Base-by-base conservation (phyloP, 2,797 vertebrate species). In the Crax fasciolata region DNA sequence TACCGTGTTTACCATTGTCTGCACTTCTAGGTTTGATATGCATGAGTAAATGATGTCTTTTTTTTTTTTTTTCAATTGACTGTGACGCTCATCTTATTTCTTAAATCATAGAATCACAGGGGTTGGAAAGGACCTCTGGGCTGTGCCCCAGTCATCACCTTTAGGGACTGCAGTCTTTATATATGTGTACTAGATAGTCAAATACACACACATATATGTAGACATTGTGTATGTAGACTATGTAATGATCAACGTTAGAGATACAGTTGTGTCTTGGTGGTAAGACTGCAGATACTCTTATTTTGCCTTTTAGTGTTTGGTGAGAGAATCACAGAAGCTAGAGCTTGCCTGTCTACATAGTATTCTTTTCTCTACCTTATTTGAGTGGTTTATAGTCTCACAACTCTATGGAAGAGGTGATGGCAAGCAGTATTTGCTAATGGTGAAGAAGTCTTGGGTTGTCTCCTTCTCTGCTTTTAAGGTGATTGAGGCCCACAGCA, bases 31-130 rank as follows among this genome's bases (percentile, higher is more conserved):
- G 55, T 66, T 92, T 70, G 74, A 30, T 84, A 66, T 55, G 48
- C 74, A 41, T 89, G 84, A 82, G 30, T 59, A 90, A 75, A 84
- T 88, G n/a, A 44, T 55, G 82, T 76, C 76, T 93, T 54, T 28
- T 89, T 89, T 95, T 91, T 93, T 71, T 23, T 89, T 91, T 93
- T 90, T 75, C 35, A 46, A 5, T 81, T 91, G 51, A 35, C 38
- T 72, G 0, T 41, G n/a, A 24, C 55, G 39, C 39, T 90, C 18
- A 4, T 88, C 81, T 94, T 83, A 39, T 75, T 91, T 93, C 71
- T 88, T 72, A 80, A 81, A 35, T 35, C 35, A 35, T 35, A 8
- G 35, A 35, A 35, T 35, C 35, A 35, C 35, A 35, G 35, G 35
- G 8, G 35, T 35, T 35, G 35, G 35, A 35, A 35, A 35, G 35